Base-by-base conservation (phyloP, 2,113 vertebrate species). In the Lepus europaeus region DNA sequence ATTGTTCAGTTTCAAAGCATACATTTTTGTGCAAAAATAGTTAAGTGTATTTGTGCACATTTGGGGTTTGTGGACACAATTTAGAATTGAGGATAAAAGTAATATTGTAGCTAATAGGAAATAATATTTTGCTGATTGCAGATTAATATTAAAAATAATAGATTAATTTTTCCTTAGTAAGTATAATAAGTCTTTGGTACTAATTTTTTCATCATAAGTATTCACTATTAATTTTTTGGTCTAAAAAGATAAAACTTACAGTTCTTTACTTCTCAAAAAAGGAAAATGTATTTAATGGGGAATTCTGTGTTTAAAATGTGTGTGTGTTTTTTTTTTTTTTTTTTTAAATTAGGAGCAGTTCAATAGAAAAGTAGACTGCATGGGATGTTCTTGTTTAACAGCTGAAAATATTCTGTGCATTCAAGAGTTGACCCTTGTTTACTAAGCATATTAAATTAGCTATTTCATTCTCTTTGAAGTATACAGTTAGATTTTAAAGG, bases 1-100 rank as follows among this genome's bases (percentile, higher is more conserved):
- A 36, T 91, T 97, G 14, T 87, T 90, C 59, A 96, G 23, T 59
- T 96, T 93, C 11, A 87, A 95, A 79, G 64, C n/a, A 79, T 93
- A 90, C 94, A 94, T 89, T 96, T 17, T 86, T 94, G 20, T 94
- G 83, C 13, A 87, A 79, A 90, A 95, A n/a, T 72, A 84, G 12
- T 53, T 45, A 45, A 45, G 45, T 45, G 45, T 73, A 39, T 39
- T 11, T 73, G 9, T 59, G 56, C 13, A 59, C 56, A 59, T 16
- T 59, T 59, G 56, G 56, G 56, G 13, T 59, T 59, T 59, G 56
- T 59, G 56, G 56, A 59, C 19, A 59, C 45, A 45, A 45, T 16
- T 59, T 59, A 59, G 56, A 17, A 59, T 59, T 59, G 56, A 59
- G 56, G 19, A 59, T 59, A 59, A 59, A 59, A 59, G 56, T 59